A percentile compares a stretch with the other conserved stretches of the same genome.
These are phyloP conservation scores for Actinostola sp. DNA, from an alignment of 92 coral and sea anemone genomes.

Conservation along the genomic window DNA sequence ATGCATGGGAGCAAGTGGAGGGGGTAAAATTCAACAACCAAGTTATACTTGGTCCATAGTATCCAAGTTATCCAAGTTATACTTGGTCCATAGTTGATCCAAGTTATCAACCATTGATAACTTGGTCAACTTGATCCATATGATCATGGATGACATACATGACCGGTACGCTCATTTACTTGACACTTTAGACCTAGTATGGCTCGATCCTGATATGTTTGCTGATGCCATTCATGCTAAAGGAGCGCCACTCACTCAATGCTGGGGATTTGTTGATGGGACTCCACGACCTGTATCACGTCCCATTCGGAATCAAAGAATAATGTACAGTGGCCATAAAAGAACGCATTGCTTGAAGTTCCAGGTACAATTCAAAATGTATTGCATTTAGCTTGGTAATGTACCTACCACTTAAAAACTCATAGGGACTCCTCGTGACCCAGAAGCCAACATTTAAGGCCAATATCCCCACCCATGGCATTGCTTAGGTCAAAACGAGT, in stretches of 20 bases:
- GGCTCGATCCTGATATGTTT: slow-evolving; percentile 63
- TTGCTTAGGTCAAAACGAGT: too few species aligned
- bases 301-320: slow-evolving; percentile 43
- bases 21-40: too few species aligned
- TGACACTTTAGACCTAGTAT: slow-evolving; percentile 51
- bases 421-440: too few species aligned
- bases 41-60: too few species aligned
- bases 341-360: slow-evolving; percentile 5
- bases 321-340: slow-evolving; percentile 18
- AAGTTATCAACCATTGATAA: too few species aligned
- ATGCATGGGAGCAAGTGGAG: too few species aligned
- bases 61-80: background rate
- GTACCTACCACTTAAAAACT: too few species aligned
- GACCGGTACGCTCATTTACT: slow-evolving; percentile 45
- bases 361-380: slow-evolving; percentile 7
- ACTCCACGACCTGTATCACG: slow-evolving; percentile 66
- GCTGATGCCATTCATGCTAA: slow-evolving; percentile 45
- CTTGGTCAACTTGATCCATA: too few species aligned
- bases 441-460: too few species aligned
- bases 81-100: too few species aligned
- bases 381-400: too few species aligned
- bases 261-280: slow-evolving; percentile 80
- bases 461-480: too few species aligned
- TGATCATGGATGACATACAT: slow-evolving; percentile 64
- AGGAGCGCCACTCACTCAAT: slow-evolving; percentile 63